A percentile compares a stretch with the other conserved stretches of the same genome.
phyloP scores from a whole-genome alignment of 2,888 invertebrate genomes.

The Drosophila tanythrix region DNA sequence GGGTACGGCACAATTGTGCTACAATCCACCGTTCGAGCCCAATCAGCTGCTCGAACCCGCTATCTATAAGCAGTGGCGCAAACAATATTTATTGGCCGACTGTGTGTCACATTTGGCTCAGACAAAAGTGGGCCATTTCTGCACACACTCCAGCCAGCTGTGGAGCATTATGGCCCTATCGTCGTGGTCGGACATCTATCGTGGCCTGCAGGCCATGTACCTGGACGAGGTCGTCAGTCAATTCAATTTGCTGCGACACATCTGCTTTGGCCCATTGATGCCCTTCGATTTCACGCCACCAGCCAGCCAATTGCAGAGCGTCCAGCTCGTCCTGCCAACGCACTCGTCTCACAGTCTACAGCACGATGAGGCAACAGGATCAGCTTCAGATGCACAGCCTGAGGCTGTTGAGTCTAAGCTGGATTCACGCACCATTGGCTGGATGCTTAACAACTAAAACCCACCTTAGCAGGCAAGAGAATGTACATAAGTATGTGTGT shows the following conservation, averaged over 20 bases:
- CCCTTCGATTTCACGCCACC: slow-evolving; percentile 87
- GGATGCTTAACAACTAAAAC: background rate
- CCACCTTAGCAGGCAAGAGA: background rate
- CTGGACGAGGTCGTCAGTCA: slow-evolving; percentile 97
- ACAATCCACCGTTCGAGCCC: slow-evolving; percentile 91
- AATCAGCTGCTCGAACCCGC: slow-evolving; percentile 92
- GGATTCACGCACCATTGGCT: background rate
- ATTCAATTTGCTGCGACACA: slow-evolving; percentile 96
- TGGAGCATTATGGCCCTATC: slow-evolving; percentile 98
- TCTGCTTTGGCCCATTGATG: slow-evolving; percentile 95
- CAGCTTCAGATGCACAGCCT: background rate
- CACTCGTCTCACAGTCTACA: background rate
- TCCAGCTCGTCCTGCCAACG: slow-evolving; percentile 70
- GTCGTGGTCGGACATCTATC: slow-evolving; percentile 96
- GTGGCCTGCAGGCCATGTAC: slow-evolving; percentile 98
- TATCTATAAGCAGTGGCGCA: slow-evolving; percentile 87
- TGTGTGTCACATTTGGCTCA: slow-evolving; percentile 96
- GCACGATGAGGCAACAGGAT: background rate
- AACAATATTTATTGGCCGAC: slow-evolving; percentile 95
- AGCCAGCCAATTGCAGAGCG: slow-evolving; percentile 61
- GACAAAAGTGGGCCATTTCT: slow-evolving; percentile 96
- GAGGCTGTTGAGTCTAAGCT: background rate
- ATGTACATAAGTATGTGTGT: background rate
- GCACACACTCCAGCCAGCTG: slow-evolving; percentile 98
- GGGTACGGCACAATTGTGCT: slow-evolving; percentile 97